Conservation (phyloP, 1,140 invertebrate genomes). For the Orchestia grillus region DNA sequence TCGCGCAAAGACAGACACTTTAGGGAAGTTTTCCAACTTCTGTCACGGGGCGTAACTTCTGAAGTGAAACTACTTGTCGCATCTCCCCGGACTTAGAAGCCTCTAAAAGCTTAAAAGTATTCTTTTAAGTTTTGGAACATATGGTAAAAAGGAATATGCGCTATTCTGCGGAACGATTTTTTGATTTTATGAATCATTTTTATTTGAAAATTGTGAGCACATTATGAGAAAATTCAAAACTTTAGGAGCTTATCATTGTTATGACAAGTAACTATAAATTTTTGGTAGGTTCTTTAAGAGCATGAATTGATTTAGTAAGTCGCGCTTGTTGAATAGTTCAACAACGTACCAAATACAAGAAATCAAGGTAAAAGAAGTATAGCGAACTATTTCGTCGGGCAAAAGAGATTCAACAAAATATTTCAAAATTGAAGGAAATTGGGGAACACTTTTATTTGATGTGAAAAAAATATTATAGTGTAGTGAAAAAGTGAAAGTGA, state of each 20-base stretch:
- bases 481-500: too few species aligned
- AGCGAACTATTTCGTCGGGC: not conserved
- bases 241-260: not conserved
- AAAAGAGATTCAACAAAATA: too few species aligned
- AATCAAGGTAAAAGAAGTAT: not conserved
- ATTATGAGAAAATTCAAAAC: not conserved
- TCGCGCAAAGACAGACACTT: not conserved
- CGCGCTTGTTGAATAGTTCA: not conserved
- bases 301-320: not conserved
- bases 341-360: not conserved
- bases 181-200: not conserved
- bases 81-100: not conserved
- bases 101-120: not conserved
- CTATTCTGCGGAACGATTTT: not conserved
- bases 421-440: too few species aligned
- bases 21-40: not conserved
- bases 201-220: not conserved
- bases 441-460: too few species aligned
- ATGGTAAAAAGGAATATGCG: not conserved
- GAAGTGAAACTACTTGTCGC: conserved; percentile 7
- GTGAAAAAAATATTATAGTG: too few species aligned
- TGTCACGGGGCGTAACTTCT: not conserved
- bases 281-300: not conserved
- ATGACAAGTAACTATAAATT: not conserved
- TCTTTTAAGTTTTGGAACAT: not conserved